Evolutionary conservation across 2,888 invertebrate genomes (phyloP).

Genomic region (Tethea ocularis): DNA sequence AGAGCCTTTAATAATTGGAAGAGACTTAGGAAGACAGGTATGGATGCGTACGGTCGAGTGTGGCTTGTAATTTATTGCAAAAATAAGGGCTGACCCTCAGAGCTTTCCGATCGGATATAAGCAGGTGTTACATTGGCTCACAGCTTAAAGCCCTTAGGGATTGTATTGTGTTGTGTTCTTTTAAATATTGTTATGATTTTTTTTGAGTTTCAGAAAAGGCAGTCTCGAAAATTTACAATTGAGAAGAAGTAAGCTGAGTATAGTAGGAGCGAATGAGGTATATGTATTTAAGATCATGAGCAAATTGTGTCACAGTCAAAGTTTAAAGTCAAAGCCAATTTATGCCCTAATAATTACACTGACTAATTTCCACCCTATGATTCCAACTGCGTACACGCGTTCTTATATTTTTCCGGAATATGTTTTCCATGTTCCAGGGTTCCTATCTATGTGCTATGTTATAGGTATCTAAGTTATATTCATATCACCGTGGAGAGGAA

Average conservation of each 20-base stretch:
- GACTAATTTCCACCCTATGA: too few relatives aligned
- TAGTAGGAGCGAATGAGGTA: too few relatives aligned
- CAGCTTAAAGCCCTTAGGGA: constrained; percentile 33
- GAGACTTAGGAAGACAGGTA: constrained; percentile 41
- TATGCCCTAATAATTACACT: too few relatives aligned
- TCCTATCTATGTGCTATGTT: too few relatives aligned
- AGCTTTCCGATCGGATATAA: constrained; percentile 32
- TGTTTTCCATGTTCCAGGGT: too few relatives aligned
- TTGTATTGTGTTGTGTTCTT: constrained; percentile 13
- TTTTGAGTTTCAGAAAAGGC: constrained; percentile 43
- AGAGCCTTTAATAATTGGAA: constrained; percentile 37
- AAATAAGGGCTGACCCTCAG: constrained; percentile 41
- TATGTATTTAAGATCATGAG: too few relatives aligned
- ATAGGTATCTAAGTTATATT: too few relatives aligned
- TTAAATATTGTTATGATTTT: neutral
- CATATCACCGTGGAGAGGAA: too few relatives aligned
- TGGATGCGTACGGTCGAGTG: constrained; percentile 43
- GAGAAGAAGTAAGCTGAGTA: neutral
- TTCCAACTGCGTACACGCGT: too few relatives aligned
- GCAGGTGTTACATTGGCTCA: constrained; percentile 45
- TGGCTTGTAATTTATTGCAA: constrained; percentile 59
- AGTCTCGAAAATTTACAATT: neutral
- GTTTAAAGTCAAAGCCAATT: too few relatives aligned
- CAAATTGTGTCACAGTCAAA: too few relatives aligned
- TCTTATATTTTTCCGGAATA: too few relatives aligned